Conservation (phyloP, 2,888 invertebrate genomes). For the Scotopteryx bipunctaria region DNA sequence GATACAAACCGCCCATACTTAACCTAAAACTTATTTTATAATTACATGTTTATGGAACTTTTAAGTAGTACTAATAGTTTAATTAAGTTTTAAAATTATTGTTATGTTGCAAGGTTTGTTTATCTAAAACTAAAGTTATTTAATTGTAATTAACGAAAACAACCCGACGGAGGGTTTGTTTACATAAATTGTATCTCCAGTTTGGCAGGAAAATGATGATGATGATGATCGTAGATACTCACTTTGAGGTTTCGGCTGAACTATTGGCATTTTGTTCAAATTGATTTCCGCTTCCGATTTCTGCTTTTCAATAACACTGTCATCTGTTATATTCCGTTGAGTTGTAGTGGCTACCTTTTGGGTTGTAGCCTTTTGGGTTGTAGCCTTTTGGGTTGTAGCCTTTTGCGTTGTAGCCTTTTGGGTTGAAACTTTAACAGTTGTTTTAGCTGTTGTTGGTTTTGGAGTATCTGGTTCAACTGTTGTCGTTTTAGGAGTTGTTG, state of each 20-base stretch:
- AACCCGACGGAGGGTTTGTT: no score
- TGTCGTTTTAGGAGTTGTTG: slow-evolving; percentile 30
- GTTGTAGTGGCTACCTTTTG: slow-evolving; percentile 5
- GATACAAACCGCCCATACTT: no score
- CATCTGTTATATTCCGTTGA: slow-evolving; percentile 9
- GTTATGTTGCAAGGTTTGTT: no score
- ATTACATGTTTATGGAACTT: no score
- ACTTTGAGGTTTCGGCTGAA: neutral
- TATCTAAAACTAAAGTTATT: no score
- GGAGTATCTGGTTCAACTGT: slow-evolving; percentile 24
- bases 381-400: neutral
- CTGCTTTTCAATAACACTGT: slow-evolving; percentile 16
- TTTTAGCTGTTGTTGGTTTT: slow-evolving; percentile 27
- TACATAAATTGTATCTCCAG: no score
- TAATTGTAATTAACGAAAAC: no score
- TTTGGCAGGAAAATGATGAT: no score
- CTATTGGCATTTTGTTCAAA: slow-evolving; percentile 19
- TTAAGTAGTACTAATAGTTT: no score
- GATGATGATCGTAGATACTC: neutral
- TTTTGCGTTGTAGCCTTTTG: slow-evolving; percentile 16
- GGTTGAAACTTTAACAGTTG: slow-evolving; percentile 23
- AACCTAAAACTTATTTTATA: no score
- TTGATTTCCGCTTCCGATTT: slow-evolving; percentile 22
- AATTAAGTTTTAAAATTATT: no score
- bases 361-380: slow-evolving; percentile 21